Evolutionary conservation across 2,113 vertebrate genomes (phyloP).

Genomic region (Aegithalos caudatus): DNA sequence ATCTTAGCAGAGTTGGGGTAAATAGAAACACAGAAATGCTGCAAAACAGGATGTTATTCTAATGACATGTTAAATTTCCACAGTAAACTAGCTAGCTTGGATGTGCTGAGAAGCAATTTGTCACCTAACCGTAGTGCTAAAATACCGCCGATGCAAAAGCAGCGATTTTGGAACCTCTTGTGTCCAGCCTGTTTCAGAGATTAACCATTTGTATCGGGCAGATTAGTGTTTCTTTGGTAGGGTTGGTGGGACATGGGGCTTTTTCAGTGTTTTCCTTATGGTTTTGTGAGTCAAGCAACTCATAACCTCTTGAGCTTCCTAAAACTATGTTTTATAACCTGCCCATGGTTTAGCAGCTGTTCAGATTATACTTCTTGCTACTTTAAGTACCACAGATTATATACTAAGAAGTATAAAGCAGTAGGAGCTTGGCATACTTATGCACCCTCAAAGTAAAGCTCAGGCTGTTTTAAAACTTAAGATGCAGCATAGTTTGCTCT

Average conservation of each 20-base stretch:
- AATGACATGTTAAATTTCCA: not conserved
- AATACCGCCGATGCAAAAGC: not conserved
- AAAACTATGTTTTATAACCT: not conserved
- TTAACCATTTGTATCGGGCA: not conserved
- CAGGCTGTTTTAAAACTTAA: not conserved
- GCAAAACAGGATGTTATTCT: not conserved
- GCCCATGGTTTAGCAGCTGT: not conserved
- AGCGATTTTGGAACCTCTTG: not conserved
- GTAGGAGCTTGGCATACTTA: not conserved
- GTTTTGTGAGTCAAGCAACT: not conserved
- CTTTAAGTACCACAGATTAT: not conserved
- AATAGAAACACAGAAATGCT: not conserved
- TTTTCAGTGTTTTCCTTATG: not conserved
- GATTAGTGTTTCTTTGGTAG: not conserved
- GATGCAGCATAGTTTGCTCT: not conserved
- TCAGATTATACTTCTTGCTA: not conserved
- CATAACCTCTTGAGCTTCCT: not conserved
- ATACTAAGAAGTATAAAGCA: not conserved
- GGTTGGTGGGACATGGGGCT: not conserved
- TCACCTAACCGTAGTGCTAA: not conserved
- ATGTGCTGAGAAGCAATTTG: not conserved
- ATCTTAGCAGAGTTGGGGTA: constrained; percentile 5
- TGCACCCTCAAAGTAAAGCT: not conserved
- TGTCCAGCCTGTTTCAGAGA: not conserved
- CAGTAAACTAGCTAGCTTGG: not conserved